phyloP scores from a whole-genome alignment of 2,888 invertebrate species.

The Cephus nigrinus region DNA sequence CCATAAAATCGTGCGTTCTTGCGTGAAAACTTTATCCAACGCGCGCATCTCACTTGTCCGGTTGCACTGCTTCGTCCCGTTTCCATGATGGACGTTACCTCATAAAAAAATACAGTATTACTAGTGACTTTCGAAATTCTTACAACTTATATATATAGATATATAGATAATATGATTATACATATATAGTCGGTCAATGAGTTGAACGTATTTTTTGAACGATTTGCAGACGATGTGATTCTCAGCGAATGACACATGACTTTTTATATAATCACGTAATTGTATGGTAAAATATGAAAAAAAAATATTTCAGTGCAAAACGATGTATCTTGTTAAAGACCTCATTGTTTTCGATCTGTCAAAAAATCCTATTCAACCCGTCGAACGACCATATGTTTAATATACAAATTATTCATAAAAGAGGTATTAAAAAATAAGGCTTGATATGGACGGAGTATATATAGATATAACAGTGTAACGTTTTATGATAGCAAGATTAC shows the following conservation, averaged over 20 bases:
- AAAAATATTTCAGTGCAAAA: not conserved
- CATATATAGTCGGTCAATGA: not conserved
- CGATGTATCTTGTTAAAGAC: too few relatives aligned
- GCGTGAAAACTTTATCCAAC: constrained; percentile 50
- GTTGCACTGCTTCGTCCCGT: not conserved
- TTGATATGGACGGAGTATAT: not conserved
- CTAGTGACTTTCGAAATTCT: not conserved
- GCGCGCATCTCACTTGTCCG: constrained; percentile 1
- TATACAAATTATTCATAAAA: not conserved
- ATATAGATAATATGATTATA: not conserved
- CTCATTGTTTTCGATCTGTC: too few relatives aligned
- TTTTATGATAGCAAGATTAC: not conserved
- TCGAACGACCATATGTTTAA: not conserved
- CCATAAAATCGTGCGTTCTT: constrained; percentile 61
- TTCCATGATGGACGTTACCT: not conserved
- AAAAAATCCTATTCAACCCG: too few relatives aligned
- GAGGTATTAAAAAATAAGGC: not conserved
- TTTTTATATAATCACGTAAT: not conserved
- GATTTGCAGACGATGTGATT: not conserved
- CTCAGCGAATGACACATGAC: not conserved
- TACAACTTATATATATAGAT: not conserved
- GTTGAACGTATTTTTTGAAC: not conserved
- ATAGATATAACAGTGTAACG: not conserved
- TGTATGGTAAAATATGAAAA: not conserved
- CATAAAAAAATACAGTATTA: not conserved